Base-by-base conservation (phyloP, 2,888 invertebrate species). In the Miltochrista miniata region DNA sequence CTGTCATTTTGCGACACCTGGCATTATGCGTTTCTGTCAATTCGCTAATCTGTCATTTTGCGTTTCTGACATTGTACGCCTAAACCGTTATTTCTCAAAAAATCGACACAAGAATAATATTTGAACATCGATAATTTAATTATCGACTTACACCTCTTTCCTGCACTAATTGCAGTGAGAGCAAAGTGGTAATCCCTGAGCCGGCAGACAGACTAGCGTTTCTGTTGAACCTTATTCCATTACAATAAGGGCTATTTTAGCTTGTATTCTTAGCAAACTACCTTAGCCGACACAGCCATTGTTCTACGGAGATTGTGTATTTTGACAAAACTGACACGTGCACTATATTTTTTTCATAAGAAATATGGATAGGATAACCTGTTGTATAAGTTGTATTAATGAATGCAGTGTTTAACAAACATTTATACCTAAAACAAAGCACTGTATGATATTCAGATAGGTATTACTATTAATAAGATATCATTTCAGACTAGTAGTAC, bases 261-360 rank as follows among this genome's bases (percentile, higher is more conserved):
- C 31, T 35, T 51, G 35, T 9, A 10, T n/a, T 0, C 18, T 39
- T 4, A 8, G 49, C 37, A 44, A 0, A 41, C 12, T 18, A 57
- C 51, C 11, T 13, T 48, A 39, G 64, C 40, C 36, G 34, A 34
- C 49, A 46, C 44, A 37, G 54, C 66, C 68, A 68, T 68, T 68
- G 66, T 68, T 56, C 54, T 24, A 36, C 14, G 24, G 42, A 54
- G 57, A 63, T 65, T 59, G 61, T 61, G 55, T 68, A 68, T 68
- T 68, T 68, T 68, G 69, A 66, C 66, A 64, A 55, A 56, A 64
- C 51, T 64, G 66, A 68, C 66, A 68, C 59, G 64, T 56, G 57
- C 43, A 56, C 37, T 57, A 59, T 51, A 30, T 51, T 55, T 55
- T 24, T 39, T 44, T 39, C 13, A 44, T 40, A 48, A 51, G 52